Evolutionary conservation across 2,797 vertebrate genomes (phyloP).

Genomic region (Macrochelys suwanniensis): DNA sequence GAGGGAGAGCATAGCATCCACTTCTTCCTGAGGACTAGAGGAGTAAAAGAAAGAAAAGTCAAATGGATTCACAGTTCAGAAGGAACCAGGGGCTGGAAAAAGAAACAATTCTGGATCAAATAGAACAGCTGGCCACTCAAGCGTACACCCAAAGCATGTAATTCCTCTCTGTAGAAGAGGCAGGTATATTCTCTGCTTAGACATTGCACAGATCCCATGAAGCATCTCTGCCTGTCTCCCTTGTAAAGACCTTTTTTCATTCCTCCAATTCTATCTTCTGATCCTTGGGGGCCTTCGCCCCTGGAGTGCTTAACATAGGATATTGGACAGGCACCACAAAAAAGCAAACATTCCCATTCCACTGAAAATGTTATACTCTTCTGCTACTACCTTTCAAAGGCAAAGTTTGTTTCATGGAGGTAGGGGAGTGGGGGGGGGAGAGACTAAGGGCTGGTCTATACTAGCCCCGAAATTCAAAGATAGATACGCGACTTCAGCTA

Average conservation of each 20-base stretch:
- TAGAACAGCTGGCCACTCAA: not conserved
- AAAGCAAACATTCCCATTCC: not conserved
- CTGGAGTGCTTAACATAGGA: not conserved
- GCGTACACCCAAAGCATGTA: not conserved
- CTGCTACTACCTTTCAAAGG: not conserved
- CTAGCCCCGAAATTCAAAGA: no score
- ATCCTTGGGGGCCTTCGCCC: not conserved
- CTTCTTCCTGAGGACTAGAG: not conserved
- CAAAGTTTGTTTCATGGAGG: not conserved
- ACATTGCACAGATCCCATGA: not conserved
- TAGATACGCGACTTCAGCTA: no score
- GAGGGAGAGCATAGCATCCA: not conserved
- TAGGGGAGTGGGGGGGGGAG: not conserved
- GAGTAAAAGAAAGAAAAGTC: not conserved
- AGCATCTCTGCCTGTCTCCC: not conserved
- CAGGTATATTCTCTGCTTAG: not conserved
- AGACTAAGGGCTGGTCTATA: no score
- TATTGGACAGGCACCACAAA: not conserved
- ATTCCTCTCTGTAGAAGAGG: conserved; percentile 9
- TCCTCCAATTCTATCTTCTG: not conserved
- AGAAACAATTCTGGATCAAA: not conserved
- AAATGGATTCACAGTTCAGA: conserved; percentile 12
- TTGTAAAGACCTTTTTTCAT: not conserved
- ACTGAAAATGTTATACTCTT: not conserved
- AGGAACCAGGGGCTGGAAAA: not conserved